Percentiles rank a stretch among this genome's conserved stretches.
Conservation (phyloP, 2,113 vertebrate genomes). For the Apodemus sylvaticus region DNA sequence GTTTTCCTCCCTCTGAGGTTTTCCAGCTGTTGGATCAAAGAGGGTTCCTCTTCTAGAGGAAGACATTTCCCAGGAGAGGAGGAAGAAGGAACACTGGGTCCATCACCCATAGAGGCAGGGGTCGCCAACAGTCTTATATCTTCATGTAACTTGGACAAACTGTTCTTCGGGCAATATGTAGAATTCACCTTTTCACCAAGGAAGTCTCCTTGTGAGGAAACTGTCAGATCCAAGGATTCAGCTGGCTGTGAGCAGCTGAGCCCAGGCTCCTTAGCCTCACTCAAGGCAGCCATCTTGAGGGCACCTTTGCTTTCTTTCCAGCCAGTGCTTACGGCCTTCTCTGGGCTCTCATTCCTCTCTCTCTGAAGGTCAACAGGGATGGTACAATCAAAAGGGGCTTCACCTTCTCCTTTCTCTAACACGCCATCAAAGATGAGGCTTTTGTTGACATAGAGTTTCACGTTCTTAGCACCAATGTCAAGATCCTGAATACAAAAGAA, state of each 20-base stretch:
- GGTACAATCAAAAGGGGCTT: slow-evolving; percentile 86
- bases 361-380: slow-evolving; percentile 83
- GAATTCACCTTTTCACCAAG: slow-evolving; percentile 50
- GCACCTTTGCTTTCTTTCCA: background rate
- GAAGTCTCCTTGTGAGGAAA: slow-evolving; percentile 60
- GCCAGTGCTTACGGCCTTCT: accelerated
- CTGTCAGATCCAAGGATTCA: background rate
- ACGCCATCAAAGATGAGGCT: slow-evolving; percentile 92
- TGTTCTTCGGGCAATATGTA: slow-evolving; percentile 14
- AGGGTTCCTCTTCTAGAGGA: slow-evolving; percentile 79
- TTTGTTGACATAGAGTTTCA: slow-evolving; percentile 94
- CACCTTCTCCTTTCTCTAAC: slow-evolving; percentile 90
- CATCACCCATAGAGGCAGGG: slow-evolving; percentile 24
- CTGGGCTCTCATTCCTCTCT: background rate
- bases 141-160: slow-evolving; percentile 43
- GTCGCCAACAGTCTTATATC: slow-evolving; percentile 51
- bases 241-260: background rate
- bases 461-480: slow-evolving; percentile 89
- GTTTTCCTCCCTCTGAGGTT: slow-evolving; percentile 83
- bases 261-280: background rate
- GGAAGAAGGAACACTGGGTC: slow-evolving; percentile 68
- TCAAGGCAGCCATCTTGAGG: background rate
- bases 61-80: slow-evolving; percentile 51
- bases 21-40: slow-evolving; percentile 84
- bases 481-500: slow-evolving; percentile 87